Conservation (phyloP, 2,888 invertebrate genomes). For the Acleris literana region DNA sequence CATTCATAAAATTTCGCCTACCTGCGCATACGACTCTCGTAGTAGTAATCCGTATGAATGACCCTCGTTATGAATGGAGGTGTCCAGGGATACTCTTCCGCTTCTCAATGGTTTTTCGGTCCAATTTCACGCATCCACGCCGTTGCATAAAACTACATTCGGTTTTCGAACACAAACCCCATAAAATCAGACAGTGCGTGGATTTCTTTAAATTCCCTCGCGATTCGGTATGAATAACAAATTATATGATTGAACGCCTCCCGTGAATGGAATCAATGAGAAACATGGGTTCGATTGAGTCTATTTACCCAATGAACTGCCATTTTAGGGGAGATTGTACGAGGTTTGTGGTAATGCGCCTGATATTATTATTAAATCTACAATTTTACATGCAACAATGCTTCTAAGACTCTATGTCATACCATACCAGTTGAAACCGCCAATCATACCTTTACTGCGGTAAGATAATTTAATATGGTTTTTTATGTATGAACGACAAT, state of each 20-base stretch:
- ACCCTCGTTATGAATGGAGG: slow-evolving; percentile 59
- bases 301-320: slow-evolving; percentile 68
- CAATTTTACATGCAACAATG: slow-evolving; percentile 6
- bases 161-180: slow-evolving; percentile 57
- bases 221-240: slow-evolving; percentile 65
- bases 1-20: slow-evolving; percentile 65
- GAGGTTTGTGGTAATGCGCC: slow-evolving; percentile 25
- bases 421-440: neutral
- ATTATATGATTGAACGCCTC: slow-evolving; percentile 75
- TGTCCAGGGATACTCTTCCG: slow-evolving; percentile 66
- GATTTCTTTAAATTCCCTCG: slow-evolving; percentile 51
- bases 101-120: slow-evolving; percentile 59
- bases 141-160: slow-evolving; percentile 77
- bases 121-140: slow-evolving; percentile 76
- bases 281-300: slow-evolving; percentile 51
- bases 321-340: slow-evolving; percentile 58
- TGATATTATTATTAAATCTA: slow-evolving; percentile 32
- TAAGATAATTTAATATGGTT: neutral
- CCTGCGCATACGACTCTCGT: slow-evolving; percentile 58
- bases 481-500: neutral
- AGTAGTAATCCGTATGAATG: slow-evolving; percentile 73
- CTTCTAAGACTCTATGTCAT: neutral
- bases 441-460: no score
- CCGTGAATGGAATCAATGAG: slow-evolving; percentile 59
- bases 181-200: slow-evolving; percentile 53